These are phyloP conservation scores for Erythrolamprus reginae DNA, from an alignment of 2,113 vertebrate species.

Conservation along the genomic window DNA sequence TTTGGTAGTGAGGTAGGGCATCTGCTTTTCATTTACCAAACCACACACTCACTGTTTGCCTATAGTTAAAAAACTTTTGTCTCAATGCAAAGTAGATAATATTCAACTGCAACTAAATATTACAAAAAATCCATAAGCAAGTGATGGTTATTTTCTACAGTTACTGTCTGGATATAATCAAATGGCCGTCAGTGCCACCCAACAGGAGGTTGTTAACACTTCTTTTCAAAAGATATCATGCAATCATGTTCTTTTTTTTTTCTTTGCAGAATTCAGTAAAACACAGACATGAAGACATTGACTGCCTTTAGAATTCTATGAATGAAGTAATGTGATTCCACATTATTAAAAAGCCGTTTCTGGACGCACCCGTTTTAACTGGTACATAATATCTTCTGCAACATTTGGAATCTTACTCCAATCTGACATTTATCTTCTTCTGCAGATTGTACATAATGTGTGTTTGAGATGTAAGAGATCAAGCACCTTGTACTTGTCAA, in stretches of 20 bases:
- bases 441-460: neutral
- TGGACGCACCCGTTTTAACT: neutral
- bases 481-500: neutral
- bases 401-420: neutral
- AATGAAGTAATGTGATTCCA: neutral
- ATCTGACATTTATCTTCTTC: neutral
- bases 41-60: neutral
- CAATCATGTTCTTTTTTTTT: neutral
- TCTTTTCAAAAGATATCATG: neutral
- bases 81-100: neutral
- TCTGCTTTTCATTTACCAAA: neutral
- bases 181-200: too few species aligned
- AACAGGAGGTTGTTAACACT: neutral
- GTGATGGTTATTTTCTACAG: neutral
- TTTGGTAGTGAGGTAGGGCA: neutral
- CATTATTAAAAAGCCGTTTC: neutral
- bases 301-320: neutral
- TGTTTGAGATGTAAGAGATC: neutral
- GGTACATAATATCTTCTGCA: neutral
- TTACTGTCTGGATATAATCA: neutral
- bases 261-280: neutral
- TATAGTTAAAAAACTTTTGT: neutral
- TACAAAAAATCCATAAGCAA: neutral
- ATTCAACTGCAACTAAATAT: neutral
- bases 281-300: neutral